A percentile compares a stretch with the other conserved stretches of the same genome.
These are phyloP conservation scores for Epinephelus malabaricus DNA, from an alignment of 2,797 vertebrate genomes.

Conservation along the genomic window DNA sequence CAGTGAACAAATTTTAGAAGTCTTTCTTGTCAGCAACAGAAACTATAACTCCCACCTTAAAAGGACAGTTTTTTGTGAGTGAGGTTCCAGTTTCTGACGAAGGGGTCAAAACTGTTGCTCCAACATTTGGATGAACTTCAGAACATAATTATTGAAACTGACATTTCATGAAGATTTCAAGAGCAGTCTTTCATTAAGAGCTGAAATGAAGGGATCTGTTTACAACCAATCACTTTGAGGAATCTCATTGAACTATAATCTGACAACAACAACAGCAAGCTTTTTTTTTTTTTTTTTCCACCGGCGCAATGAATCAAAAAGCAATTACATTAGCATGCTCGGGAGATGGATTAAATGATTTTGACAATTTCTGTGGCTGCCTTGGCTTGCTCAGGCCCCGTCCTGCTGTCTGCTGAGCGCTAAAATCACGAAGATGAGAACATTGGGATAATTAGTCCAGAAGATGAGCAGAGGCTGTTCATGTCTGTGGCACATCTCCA, in stretches of 20 bases:
- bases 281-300: constrained; percentile 19
- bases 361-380: constrained; percentile 74
- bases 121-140: constrained; percentile 43
- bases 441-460: constrained; percentile 78
- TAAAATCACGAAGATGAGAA: constrained; percentile 64
- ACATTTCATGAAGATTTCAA: constrained; percentile 65
- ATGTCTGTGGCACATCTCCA: constrained; percentile 67
- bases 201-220: constrained; percentile 67
- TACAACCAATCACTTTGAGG: constrained; percentile 66
- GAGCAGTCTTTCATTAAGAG: constrained; percentile 61
- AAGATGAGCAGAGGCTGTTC: constrained; percentile 69
- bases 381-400: constrained; percentile 38
- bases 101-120: not conserved
- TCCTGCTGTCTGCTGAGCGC: constrained; percentile 59
- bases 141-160: constrained; percentile 59
- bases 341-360: constrained; percentile 79
- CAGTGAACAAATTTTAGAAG: not conserved
- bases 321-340: constrained; percentile 80
- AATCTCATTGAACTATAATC: constrained; percentile 74
- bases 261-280: constrained; percentile 73
- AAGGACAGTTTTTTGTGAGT: not conserved
- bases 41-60: not conserved
- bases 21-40: not conserved
- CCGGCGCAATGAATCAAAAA: constrained; percentile 81
- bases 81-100: not conserved